A percentile compares a stretch with the other conserved stretches of the same genome.
Conservation (phyloP, 2,797 vertebrate genomes). For the Argentina silus region DNA sequence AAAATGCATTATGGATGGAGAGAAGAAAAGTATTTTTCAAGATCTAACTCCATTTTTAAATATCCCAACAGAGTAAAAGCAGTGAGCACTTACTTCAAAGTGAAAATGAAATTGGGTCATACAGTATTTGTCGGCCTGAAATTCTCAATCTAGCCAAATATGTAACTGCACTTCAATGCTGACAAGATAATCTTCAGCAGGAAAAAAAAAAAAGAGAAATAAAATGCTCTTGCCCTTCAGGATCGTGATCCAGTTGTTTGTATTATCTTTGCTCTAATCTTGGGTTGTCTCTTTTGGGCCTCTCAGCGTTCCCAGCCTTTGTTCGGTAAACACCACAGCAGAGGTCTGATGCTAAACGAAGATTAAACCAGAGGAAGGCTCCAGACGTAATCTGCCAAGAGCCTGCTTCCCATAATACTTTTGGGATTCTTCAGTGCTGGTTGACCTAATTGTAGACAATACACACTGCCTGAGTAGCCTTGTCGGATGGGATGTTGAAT, state of each 20-base stretch:
- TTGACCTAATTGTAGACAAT: conserved; percentile 46
- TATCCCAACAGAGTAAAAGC: conserved; percentile 24
- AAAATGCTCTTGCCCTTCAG: conserved; percentile 27
- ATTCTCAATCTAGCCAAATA: conserved; percentile 38
- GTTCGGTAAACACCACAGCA: conserved; percentile 23
- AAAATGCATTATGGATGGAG: background rate
- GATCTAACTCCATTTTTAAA: conserved; percentile 24
- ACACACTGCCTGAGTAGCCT: conserved; percentile 25
- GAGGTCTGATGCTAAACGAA: conserved; percentile 23
- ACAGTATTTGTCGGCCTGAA: conserved; percentile 43
- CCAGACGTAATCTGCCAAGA: conserved; percentile 17
- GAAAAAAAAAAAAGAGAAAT: background rate
- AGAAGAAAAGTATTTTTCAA: conserved; percentile 15
- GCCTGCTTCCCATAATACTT: conserved; percentile 26
- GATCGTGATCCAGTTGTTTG: conserved; percentile 34
- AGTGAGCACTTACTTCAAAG: conserved; percentile 39
- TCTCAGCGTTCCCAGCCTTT: conserved; percentile 21
- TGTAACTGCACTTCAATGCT: conserved; percentile 28
- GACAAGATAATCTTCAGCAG: conserved; percentile 15
- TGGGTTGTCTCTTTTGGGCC: background rate
- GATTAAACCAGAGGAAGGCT: conserved; percentile 26
- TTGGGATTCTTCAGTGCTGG: conserved; percentile 42
- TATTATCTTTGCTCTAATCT: conserved; percentile 33
- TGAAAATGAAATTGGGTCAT: conserved; percentile 46
- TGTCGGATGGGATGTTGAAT: conserved; percentile 31